Evolutionary conservation across 37 sponge, comb jelly and placozoan species (phyloP), one percentile per base, ranked within the genome.

Genomic region (Theonella swinhoei): DNA sequence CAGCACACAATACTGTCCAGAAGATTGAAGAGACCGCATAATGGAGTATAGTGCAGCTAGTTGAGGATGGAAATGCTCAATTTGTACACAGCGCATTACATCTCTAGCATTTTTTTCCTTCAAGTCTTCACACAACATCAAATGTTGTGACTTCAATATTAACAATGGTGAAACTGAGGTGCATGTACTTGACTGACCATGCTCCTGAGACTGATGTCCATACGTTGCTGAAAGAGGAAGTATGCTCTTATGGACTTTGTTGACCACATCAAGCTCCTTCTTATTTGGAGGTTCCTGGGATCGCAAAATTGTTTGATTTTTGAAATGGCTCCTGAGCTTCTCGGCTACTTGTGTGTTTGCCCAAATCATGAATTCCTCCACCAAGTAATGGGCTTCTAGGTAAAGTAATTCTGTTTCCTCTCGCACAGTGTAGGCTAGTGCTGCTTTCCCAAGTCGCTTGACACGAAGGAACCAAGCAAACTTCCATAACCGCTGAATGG

Each of bases 341-440:
- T 69, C 26, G 65, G 90, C 90, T 9, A 89, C 83, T 58, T 25
- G 19, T 8, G 36, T 32, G 60, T 89, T 89, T 14, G 80, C 80
- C 79, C 80, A 84, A 36, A 89, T 83, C 85, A 84, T 89, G 33
- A 89, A 41, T 31, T 89, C 90, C 62, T 78, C 76, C 23, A 89
- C 75, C 23, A 89, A 70, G 0, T 77, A 25, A 33, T 89, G 84
- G 36, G 90, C 75, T 32, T 81, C 71, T 62, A 75, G 84, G 22
- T 62, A 23, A 19, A 4, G 4, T 4, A 39, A 42, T 20, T 47
- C 69, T 2, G 70, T 80, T 30, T 23, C 33, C 14, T 88, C 89
- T 54, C 32, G 39, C 0, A 35, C 41, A 2, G 22, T 23, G 42
- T 39, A 72, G 22, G 36, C 59, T 14, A 31, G 26, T 28, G 58